Evolutionary conservation across 2,113 vertebrate genomes (phyloP).

Genomic region (Dasyprocta punctata): DNA sequence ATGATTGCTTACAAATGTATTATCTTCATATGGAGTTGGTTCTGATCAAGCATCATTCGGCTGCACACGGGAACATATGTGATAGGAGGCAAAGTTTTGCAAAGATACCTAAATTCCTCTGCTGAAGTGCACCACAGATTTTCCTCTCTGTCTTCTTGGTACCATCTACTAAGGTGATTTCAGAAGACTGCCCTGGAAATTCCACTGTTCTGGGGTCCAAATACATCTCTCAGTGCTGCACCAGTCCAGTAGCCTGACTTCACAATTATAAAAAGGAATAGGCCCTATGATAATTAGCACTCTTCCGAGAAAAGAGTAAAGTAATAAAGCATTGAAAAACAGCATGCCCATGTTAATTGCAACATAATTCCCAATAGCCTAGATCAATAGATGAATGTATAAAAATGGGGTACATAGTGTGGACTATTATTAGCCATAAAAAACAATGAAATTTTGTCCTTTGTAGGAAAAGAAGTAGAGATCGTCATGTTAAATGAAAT

Average conservation of each 20-base stretch:
- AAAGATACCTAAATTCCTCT: not conserved
- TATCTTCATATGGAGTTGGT: not conserved
- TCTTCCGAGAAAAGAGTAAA: not conserved
- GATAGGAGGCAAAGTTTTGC: not conserved
- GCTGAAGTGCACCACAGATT: not conserved
- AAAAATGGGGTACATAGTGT: not conserved
- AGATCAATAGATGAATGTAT: not conserved
- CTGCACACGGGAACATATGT: not conserved
- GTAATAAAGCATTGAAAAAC: not conserved
- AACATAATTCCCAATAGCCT: not conserved
- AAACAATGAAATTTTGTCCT: not conserved
- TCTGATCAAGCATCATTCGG: not conserved
- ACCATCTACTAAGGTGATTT: not conserved
- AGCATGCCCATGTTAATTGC: not conserved
- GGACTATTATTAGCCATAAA: not conserved
- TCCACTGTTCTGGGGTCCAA: not conserved
- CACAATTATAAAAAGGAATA: not conserved
- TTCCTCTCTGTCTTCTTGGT: not conserved
- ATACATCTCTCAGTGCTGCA: not conserved
- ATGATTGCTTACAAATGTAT: not conserved
- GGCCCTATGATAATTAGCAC: not conserved
- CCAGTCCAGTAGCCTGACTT: not conserved
- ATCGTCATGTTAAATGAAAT: not conserved
- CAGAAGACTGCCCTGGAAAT: not conserved
- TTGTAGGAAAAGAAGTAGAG: not conserved